A percentile compares a stretch with the other conserved stretches of the same genome.
Conservation (phyloP, 2,113 vertebrate genomes). For the Barbus barbus region DNA sequence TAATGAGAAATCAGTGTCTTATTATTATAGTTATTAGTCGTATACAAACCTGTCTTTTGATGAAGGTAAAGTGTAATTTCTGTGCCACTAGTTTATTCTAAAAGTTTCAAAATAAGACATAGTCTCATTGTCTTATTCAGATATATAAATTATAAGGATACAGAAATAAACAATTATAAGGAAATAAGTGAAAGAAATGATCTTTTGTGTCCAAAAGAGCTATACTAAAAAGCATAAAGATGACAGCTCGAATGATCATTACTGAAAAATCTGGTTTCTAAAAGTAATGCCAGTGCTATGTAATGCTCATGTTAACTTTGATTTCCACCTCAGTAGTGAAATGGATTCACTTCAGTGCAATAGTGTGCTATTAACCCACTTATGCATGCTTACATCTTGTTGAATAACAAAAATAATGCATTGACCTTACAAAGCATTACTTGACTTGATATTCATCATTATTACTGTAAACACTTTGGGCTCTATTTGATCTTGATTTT, state of each 20-base stretch:
- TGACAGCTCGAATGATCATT: not conserved
- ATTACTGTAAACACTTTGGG: not conserved
- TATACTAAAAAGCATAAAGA: not conserved
- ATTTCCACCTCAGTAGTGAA: not conserved
- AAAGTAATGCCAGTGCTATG: not conserved
- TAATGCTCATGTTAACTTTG: not conserved
- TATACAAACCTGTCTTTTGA: not conserved
- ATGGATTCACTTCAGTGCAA: not conserved
- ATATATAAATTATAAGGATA: not conserved
- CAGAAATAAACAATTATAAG: too few relatives aligned
- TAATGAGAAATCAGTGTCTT: constrained; percentile 53
- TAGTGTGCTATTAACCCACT: not conserved
- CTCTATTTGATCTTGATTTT: not conserved
- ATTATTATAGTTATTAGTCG: not conserved
- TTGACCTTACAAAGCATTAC: not conserved
- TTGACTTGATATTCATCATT: not conserved
- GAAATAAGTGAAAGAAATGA: too few relatives aligned
- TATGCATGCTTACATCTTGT: not conserved
- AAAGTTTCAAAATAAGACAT: not conserved
- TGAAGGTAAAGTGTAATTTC: not conserved
- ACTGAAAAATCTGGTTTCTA: not conserved
- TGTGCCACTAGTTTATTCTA: not conserved
- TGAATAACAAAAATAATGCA: not conserved
- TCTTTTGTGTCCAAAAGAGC: not conserved
- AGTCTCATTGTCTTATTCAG: not conserved